A percentile compares a stretch with the other conserved stretches of the same genome.
Evolutionary conservation across 2,888 invertebrate genomes (phyloP).

Genomic region (Pyralis farinalis): DNA sequence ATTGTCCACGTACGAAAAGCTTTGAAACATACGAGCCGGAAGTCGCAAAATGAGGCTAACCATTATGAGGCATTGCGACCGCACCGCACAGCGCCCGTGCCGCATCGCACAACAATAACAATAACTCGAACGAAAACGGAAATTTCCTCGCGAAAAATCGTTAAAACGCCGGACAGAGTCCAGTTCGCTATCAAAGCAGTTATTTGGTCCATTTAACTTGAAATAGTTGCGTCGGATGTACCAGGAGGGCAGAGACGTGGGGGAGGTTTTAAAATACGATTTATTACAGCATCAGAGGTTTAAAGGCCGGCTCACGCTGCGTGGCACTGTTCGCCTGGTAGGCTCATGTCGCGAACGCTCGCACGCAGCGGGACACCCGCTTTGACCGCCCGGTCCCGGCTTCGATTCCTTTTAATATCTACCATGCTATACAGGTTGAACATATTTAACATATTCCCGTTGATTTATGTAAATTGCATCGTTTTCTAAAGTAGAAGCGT

Average conservation of each 20-base stretch:
- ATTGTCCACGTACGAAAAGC: constrained; percentile 2
- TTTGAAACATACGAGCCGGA: constrained; percentile 5
- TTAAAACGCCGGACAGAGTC: constrained; percentile 51
- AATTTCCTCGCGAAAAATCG: constrained; percentile 62
- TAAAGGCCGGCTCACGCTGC: constrained; percentile 42
- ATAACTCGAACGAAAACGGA: constrained; percentile 62
- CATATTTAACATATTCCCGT: constrained; percentile 17
- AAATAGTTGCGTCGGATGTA: constrained; percentile 51
- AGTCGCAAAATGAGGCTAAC: constrained; percentile 10
- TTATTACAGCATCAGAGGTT: constrained; percentile 50
- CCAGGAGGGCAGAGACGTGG: constrained; percentile 22
- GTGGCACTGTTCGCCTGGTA: constrained; percentile 38
- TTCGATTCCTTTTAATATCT: constrained; percentile 28
- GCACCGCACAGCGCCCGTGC: not conserved
- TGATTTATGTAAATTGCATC: constrained; percentile 26
- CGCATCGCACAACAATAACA: constrained; percentile 44
- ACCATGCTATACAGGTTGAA: constrained; percentile 19
- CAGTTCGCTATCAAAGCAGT: constrained; percentile 57
- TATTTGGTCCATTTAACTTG: constrained; percentile 75
- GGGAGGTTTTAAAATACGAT: constrained; percentile 54
- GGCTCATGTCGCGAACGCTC: constrained; percentile 42
- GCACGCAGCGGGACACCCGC: constrained; percentile 39
- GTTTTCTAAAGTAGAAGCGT: constrained; percentile 22
- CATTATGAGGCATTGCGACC: constrained; percentile 9
- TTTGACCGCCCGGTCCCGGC: constrained; percentile 34